These are phyloP conservation scores for Physeter macrocephalus DNA, from an alignment of 2,113 vertebrate genomes.

Conservation along the genomic window DNA sequence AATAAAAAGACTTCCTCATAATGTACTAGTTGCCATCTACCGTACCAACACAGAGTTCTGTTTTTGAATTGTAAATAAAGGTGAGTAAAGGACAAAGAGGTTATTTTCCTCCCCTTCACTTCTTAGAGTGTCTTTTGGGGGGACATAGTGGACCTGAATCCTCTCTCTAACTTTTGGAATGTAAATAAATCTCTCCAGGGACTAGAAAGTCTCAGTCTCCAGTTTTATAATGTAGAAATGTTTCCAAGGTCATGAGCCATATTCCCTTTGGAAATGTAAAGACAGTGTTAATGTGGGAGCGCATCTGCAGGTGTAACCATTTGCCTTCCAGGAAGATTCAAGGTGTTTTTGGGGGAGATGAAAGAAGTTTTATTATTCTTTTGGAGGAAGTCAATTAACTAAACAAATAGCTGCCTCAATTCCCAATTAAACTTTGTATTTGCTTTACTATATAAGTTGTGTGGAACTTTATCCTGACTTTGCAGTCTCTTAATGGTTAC, in stretches of 20 bases:
- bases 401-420: not conserved
- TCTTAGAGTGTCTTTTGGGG: not conserved
- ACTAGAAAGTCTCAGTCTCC: not conserved
- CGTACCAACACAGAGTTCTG: not conserved
- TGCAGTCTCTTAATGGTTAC: not conserved
- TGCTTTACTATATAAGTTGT: not conserved
- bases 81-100: not conserved
- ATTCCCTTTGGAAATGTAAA: conserved; percentile 9
- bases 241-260: not conserved
- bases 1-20: too few species aligned
- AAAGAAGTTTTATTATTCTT: not conserved
- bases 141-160: not conserved
- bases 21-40: not conserved
- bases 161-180: conserved; percentile 7
- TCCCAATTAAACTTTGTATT: not conserved
- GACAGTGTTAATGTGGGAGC: not conserved
- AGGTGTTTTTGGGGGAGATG: not conserved
- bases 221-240: not conserved
- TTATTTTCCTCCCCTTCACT: not conserved
- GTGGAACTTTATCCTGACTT: not conserved
- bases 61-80: conserved; percentile 13
- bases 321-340: not conserved
- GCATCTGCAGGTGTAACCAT: not conserved
- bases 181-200: not conserved
- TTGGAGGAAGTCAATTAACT: conserved; percentile 5